Evolutionary conservation across 2,888 invertebrate species (phyloP).

Genomic region (Caenorhabditis afra): DNA sequence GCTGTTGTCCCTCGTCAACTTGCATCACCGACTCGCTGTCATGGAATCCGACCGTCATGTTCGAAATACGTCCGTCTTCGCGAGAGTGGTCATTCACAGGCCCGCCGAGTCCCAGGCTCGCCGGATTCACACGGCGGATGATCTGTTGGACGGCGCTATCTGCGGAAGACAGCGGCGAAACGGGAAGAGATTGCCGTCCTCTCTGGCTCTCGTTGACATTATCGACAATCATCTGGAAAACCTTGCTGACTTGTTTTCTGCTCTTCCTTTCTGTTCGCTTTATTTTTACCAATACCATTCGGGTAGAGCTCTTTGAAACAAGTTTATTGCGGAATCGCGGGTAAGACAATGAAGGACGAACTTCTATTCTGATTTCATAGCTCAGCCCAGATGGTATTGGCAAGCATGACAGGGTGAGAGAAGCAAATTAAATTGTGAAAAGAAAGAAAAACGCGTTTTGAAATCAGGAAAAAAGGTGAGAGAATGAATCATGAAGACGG

Average conservation of each 20-base stretch:
- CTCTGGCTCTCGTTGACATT: too few relatives aligned
- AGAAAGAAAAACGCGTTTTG: constrained; percentile 2
- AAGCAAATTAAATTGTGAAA: constrained; percentile 7
- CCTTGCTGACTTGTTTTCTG: neutral
- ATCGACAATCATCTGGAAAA: constrained; percentile 26
- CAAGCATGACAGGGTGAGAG: constrained; percentile 22
- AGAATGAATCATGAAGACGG: neutral
- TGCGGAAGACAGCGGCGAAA: too few relatives aligned
- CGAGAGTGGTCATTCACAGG: neutral
- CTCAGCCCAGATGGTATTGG: constrained; percentile 44
- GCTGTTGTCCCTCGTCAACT: constrained; percentile 44
- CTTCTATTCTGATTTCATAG: constrained; percentile 10
- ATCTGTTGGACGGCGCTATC: neutral
- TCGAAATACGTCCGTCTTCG: constrained; percentile 10
- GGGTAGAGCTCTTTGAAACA: constrained; percentile 17
- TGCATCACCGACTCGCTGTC: constrained; percentile 1
- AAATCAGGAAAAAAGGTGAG: neutral
- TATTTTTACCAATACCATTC: constrained; percentile 37
- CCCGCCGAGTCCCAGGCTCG: constrained; percentile 34
- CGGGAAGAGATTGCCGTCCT: too few relatives aligned
- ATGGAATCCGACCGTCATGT: constrained; percentile 18
- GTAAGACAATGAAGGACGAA: constrained; percentile 5
- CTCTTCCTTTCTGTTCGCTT: neutral
- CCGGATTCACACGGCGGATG: constrained; percentile 11
- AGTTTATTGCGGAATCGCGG: constrained; percentile 34